Conservation (phyloP, 2,888 invertebrate species). For the Kryphioiulus occultus region DNA sequence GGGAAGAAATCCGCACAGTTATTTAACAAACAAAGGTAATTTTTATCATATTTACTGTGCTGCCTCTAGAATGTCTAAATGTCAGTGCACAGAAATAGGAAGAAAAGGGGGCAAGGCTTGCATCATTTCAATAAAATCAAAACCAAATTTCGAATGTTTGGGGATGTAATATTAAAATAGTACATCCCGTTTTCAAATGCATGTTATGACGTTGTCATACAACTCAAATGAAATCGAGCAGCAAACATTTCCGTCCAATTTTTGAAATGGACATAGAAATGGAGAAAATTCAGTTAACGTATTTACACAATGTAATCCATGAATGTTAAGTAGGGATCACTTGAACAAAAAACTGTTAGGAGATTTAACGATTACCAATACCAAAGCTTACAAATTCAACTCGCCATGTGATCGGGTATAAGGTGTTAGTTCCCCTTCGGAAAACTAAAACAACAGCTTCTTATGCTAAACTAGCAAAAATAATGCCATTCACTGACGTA, state of each 20-base stretch:
- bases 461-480: neutral
- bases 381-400: constrained; percentile 3
- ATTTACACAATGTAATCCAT: neutral
- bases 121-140: neutral
- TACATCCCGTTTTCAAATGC: neutral
- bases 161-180: neutral
- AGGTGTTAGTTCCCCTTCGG: neutral
- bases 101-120: neutral
- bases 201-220: neutral
- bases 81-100: neutral
- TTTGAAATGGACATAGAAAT: neutral
- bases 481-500: neutral
- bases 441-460: neutral
- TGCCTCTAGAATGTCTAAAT: neutral
- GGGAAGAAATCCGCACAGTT: neutral
- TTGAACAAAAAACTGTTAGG: too few relatives aligned
- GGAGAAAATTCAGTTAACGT: neutral
- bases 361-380: neutral
- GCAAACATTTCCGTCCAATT: neutral
- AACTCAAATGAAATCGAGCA: neutral
- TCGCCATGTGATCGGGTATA: neutral
- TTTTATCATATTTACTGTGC: neutral
- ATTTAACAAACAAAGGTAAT: neutral
- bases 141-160: neutral
- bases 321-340: neutral